phyloP scores from a whole-genome alignment of 64 coral and sea anemone genomes.

The Trachythela sp. region DNA sequence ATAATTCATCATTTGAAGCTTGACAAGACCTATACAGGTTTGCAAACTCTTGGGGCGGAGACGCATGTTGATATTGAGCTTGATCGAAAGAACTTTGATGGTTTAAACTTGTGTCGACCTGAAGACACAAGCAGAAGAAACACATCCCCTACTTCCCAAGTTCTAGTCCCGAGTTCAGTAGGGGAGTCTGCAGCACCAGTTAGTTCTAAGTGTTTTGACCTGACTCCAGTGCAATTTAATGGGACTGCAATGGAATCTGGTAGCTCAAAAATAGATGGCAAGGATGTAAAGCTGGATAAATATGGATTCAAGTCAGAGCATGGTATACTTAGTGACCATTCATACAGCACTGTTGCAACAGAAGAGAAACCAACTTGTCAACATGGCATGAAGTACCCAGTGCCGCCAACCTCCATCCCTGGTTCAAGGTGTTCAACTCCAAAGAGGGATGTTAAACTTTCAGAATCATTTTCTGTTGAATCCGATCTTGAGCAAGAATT shows the following conservation, averaged over 20 bases:
- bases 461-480: not conserved
- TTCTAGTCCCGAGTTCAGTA: not conserved
- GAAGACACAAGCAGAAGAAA: not conserved
- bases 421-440: slow-evolving; percentile 66
- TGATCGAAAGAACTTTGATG: slow-evolving; percentile 77
- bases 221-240: not conserved
- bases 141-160: not conserved
- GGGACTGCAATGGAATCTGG: not conserved
- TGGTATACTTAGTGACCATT: slow-evolving; percentile 4
- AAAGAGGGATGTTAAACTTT: slow-evolving; percentile 14
- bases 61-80: slow-evolving; percentile 87
- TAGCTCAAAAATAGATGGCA: not conserved
- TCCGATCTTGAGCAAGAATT: slow-evolving; percentile 37
- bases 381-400: not conserved
- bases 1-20: slow-evolving; percentile 93
- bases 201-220: not conserved
- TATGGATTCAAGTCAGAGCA: not conserved
- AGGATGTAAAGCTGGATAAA: not conserved
- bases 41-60: slow-evolving; percentile 93
- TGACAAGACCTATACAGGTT: slow-evolving; percentile 88
- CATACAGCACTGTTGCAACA: not conserved
- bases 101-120: not conserved
- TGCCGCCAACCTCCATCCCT: slow-evolving; percentile 44
- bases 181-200: not conserved
- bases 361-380: not conserved